Percentiles rank a stretch among this genome's conserved stretches.
These are phyloP conservation scores for Hoplodrina ambigua DNA, from an alignment of 2,888 invertebrate genomes.

Conservation along the genomic window DNA sequence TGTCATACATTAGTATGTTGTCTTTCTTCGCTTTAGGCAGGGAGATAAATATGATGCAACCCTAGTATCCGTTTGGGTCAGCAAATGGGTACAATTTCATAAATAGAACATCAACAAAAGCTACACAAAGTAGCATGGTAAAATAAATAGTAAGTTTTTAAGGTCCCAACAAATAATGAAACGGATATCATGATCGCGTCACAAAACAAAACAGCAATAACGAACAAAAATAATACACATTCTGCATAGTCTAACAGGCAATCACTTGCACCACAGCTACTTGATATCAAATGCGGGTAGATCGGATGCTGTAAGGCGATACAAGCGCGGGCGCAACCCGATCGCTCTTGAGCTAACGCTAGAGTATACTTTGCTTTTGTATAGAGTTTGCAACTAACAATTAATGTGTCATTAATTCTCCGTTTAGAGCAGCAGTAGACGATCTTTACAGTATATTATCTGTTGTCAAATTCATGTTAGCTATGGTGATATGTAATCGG, in stretches of 20 bases:
- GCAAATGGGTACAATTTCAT: background rate
- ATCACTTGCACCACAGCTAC: conserved; percentile 31
- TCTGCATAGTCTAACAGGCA: background rate
- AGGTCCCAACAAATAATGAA: background rate
- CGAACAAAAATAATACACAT: background rate
- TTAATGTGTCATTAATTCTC: background rate
- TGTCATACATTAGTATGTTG: background rate
- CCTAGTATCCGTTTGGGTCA: background rate
- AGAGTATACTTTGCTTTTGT: background rate
- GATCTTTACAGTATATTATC: too few relatives aligned
- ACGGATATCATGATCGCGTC: background rate
- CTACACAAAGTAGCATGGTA: background rate
- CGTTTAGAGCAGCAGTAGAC: too few relatives aligned
- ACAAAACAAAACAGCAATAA: background rate
- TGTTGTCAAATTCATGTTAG: too few relatives aligned
- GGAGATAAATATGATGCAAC: background rate
- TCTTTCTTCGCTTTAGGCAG: background rate
- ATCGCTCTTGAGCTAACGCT: conserved; percentile 44
- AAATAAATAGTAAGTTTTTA: too few relatives aligned
- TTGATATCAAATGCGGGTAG: conserved; percentile 63
- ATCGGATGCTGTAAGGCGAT: conserved; percentile 65
- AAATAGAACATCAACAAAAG: background rate
- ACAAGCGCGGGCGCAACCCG: conserved; percentile 62
- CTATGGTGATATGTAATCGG: too few relatives aligned
- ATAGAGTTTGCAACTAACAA: background rate